A percentile compares a stretch with the other conserved stretches of the same genome.
Evolutionary conservation across 2,797 vertebrate species (phyloP).

Genomic region (Heteromormyrus szaboi): DNA sequence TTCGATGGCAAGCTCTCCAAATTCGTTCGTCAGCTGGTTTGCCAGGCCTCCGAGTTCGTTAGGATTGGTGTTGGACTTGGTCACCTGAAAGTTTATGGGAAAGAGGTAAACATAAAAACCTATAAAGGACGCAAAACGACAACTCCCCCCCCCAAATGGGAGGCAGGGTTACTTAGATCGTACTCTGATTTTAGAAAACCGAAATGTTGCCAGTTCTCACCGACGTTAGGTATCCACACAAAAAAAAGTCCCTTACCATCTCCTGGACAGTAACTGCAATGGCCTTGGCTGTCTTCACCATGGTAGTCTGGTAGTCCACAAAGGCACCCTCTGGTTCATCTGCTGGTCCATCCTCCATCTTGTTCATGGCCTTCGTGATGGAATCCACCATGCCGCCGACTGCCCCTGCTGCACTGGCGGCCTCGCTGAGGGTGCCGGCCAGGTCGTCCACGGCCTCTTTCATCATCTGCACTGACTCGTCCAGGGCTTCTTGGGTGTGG

Average conservation of each 20-base stretch:
- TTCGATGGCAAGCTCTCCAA: slow-evolving; percentile 80
- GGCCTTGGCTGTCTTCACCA: slow-evolving; percentile 96
- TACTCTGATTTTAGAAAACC: background rate
- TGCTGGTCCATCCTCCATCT: slow-evolving; percentile 77
- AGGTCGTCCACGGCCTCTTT: slow-evolving; percentile 95
- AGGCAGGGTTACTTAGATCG: background rate
- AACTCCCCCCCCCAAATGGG: background rate
- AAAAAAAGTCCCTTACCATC: slow-evolving; percentile 68
- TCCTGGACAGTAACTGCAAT: slow-evolving; percentile 95
- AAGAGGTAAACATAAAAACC: background rate
- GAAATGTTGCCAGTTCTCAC: background rate
- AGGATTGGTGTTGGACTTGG: slow-evolving; percentile 89
- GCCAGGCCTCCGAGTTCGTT: slow-evolving; percentile 88
- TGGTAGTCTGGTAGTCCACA: slow-evolving; percentile 98
- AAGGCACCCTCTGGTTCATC: slow-evolving; percentile 87
- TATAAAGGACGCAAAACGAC: background rate
- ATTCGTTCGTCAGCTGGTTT: slow-evolving; percentile 89
- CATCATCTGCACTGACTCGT: slow-evolving; percentile 97
- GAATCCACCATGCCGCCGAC: slow-evolving; percentile 96
- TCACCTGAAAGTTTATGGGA: slow-evolving; percentile 69
- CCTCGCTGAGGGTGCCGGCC: slow-evolving; percentile 80
- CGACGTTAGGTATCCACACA: background rate
- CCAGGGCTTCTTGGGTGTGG: slow-evolving; percentile 90
- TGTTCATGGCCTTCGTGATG: slow-evolving; percentile 89
- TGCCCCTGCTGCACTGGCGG: slow-evolving; percentile 86